Conservation (phyloP, 2,113 vertebrate genomes). For the Neolamprologus tretocephalus region DNA sequence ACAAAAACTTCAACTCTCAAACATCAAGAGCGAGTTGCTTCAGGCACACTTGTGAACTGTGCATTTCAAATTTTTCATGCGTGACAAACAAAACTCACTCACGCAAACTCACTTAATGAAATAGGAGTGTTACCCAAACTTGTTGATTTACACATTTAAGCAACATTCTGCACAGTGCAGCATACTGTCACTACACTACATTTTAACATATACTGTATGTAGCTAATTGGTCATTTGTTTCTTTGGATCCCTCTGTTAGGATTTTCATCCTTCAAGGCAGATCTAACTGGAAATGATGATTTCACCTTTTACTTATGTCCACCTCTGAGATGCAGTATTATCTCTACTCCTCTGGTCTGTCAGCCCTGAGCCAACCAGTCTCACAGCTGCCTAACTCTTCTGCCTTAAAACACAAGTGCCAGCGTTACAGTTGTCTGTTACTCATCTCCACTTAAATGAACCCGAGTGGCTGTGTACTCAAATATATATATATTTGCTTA, state of each 20-base stretch:
- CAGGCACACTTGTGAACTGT: neutral
- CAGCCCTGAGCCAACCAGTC: neutral
- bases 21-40: neutral
- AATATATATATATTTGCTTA: neutral
- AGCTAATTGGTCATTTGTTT: neutral
- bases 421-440: neutral
- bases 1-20: neutral
- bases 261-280: neutral
- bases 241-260: neutral
- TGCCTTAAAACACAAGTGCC: neutral
- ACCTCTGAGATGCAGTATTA: neutral
- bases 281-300: neutral
- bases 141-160: neutral
- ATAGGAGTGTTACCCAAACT: neutral
- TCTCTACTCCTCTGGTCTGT: neutral
- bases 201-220: neutral
- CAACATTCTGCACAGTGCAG: neutral
- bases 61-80: neutral
- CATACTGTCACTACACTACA: neutral
- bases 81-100: fast-evolving
- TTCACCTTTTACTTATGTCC: neutral
- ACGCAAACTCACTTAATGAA: neutral
- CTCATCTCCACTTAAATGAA: neutral
- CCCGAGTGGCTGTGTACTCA: neutral
- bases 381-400: neutral